phyloP scores from a whole-genome alignment of 1,140 invertebrate genomes.

The Thalassaphorura encarpata region DNA sequence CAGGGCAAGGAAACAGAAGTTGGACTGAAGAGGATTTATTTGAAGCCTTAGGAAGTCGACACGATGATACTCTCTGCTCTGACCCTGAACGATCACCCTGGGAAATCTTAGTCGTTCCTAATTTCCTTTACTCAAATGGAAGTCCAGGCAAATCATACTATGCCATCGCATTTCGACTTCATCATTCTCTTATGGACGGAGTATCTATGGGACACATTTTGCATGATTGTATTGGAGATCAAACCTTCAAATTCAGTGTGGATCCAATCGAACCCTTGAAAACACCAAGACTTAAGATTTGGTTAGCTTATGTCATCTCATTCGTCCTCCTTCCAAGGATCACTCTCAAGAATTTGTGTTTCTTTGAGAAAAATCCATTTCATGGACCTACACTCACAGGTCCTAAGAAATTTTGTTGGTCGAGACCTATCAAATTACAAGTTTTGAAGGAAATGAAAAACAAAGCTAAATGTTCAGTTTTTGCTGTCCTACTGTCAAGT shows the following conservation, averaged over 20 bases:
- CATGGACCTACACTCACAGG: conserved; percentile 25
- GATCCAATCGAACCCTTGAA: conserved; percentile 20
- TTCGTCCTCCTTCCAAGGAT: conserved; percentile 14
- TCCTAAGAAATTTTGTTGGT: conserved; percentile 25
- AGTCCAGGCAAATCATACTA: conserved; percentile 1
- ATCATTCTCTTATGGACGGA: conserved; percentile 22
- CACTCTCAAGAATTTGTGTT: conserved; percentile 16
- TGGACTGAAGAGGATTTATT: conserved; percentile 21
- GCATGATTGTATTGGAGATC: conserved; percentile 20
- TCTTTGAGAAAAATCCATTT: conserved; percentile 23
- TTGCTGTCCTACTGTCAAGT: conserved; percentile 24
- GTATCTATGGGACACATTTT: conserved; percentile 26
- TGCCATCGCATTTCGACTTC: conserved; percentile 16
- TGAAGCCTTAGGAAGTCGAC: conserved; percentile 17
- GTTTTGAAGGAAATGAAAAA: conserved; percentile 23
- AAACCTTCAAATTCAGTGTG: conserved; percentile 25
- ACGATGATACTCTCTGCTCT: conserved; percentile 15
- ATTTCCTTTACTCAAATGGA: conserved; percentile 9
- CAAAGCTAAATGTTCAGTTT: conserved; percentile 18
- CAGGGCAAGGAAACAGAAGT: background rate
- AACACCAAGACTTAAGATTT: background rate
- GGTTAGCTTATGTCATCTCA: conserved; percentile 12
- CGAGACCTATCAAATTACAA: conserved; percentile 20
- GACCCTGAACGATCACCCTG: conserved; percentile 14
- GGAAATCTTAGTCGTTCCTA: conserved; percentile 30